phyloP scores from a whole-genome alignment of 2,113 vertebrate genomes.

The Anguilla japonica region DNA sequence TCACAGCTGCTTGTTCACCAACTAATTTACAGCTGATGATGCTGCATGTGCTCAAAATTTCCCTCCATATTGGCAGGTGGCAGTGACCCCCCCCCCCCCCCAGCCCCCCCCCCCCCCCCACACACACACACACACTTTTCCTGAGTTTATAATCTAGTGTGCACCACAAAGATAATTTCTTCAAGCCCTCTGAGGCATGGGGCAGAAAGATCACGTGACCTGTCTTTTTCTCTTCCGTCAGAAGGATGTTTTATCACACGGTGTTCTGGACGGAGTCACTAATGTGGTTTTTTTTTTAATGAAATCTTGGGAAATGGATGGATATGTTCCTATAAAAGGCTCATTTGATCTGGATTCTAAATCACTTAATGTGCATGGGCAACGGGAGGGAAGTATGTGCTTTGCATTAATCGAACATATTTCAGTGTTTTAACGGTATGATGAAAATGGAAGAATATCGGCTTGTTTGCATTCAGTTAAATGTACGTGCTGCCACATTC shows the following conservation, averaged over 20 bases:
- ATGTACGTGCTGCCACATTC: background rate
- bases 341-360: background rate
- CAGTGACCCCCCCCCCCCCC: background rate
- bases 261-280: background rate
- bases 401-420: background rate
- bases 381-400: background rate
- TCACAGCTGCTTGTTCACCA: background rate
- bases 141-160: background rate
- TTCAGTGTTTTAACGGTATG: background rate
- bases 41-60: background rate
- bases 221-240: background rate
- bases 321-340: background rate
- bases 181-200: background rate
- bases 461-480: background rate
- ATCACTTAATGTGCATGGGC: background rate
- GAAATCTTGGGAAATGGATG: background rate
- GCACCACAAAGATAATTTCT: background rate
- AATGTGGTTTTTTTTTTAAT: background rate
- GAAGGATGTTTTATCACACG: background rate
- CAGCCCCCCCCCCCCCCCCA: background rate
- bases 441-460: background rate
- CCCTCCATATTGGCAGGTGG: background rate
- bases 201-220: background rate
- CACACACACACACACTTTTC: background rate
- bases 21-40: background rate